Conservation (phyloP, 2,113 vertebrate genomes). For the Zosterops pallidus region DNA sequence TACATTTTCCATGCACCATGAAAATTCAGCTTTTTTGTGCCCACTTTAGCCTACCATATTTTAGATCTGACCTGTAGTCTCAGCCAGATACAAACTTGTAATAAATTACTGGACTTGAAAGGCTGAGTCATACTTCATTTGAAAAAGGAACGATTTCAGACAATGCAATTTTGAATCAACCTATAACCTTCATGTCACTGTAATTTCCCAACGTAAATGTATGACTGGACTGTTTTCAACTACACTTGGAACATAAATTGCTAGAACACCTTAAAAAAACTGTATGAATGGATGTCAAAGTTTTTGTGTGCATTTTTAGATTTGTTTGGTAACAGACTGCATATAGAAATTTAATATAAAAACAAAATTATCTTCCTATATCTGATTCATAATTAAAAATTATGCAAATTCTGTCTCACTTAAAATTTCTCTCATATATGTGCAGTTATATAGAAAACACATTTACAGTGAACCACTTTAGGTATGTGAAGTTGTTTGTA, state of each 20-base stretch:
- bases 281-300: background rate
- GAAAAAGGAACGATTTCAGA: background rate
- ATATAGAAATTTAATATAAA: background rate
- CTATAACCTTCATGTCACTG: background rate
- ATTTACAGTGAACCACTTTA: background rate
- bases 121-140: background rate
- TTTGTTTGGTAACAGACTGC: background rate
- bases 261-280: background rate
- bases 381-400: background rate
- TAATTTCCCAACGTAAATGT: background rate
- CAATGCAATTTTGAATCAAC: background rate
- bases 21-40: background rate
- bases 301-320: background rate
- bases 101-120: conserved; percentile 1
- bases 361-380: background rate
- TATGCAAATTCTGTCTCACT: background rate
- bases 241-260: background rate
- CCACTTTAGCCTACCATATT: background rate
- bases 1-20: background rate
- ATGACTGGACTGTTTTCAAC: background rate
- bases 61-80: background rate
- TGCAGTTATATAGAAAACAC: background rate
- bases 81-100: background rate
- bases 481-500: background rate
- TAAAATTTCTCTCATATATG: background rate